phyloP scores from a whole-genome alignment of 2,888 invertebrate genomes.

The Melanostoma mellinum region DNA sequence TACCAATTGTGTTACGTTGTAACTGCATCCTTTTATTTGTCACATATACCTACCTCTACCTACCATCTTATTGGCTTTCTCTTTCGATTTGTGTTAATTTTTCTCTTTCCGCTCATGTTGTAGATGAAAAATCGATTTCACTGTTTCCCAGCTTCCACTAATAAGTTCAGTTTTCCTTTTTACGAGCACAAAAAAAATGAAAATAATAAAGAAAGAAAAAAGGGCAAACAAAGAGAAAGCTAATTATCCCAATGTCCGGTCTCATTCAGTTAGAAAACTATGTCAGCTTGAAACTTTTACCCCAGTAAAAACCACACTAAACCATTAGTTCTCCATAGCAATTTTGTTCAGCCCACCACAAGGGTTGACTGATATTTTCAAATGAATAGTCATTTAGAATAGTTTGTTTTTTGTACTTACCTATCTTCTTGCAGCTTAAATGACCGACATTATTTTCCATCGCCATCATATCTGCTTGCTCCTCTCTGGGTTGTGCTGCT shows the following conservation, averaged over 20 bases:
- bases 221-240: constrained; percentile 8
- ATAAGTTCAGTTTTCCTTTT: too few species aligned
- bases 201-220: too few species aligned
- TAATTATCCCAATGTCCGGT: constrained; percentile 39
- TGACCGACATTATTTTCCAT: constrained; percentile 60
- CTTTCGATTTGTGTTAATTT: too few species aligned
- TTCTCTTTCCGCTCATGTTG: too few species aligned
- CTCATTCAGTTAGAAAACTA: constrained; percentile 23
- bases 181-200: too few species aligned
- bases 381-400: constrained; percentile 57
- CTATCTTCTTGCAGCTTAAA: constrained; percentile 30
- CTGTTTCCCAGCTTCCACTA: too few species aligned
- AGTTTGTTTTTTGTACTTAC: constrained; percentile 21
- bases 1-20: too few species aligned
- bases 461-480: constrained; percentile 26
- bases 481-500: neutral
- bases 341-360: neutral
- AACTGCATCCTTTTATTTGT: too few species aligned
- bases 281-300: constrained; percentile 37
- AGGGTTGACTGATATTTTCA: constrained; percentile 42
- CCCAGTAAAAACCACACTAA: constrained; percentile 23
- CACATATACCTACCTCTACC: too few species aligned
- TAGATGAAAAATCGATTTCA: too few species aligned
- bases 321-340: constrained; percentile 17
- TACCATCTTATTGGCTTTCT: too few species aligned